Evolutionary conservation across 1,140 invertebrate genomes (phyloP).

Genomic region (Agraylea sexmaculata): DNA sequence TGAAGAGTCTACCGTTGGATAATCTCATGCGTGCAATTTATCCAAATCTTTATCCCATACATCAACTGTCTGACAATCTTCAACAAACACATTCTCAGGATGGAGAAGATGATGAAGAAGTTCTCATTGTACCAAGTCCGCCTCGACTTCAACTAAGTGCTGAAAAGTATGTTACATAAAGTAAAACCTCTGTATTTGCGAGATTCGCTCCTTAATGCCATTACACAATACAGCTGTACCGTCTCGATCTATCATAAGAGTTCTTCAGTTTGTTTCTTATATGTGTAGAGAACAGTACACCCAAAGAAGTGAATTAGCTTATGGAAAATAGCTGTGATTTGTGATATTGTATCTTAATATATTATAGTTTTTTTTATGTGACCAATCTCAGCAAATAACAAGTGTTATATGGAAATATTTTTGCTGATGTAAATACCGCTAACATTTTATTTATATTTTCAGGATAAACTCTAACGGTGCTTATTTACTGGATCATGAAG

Average conservation of each 20-base stretch:
- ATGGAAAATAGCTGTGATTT: too few species aligned
- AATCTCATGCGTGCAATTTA: slow-evolving; percentile 79
- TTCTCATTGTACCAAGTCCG: slow-evolving; percentile 45
- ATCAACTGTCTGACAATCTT: slow-evolving; percentile 44
- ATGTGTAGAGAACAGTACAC: too few species aligned
- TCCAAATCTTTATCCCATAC: slow-evolving; percentile 88
- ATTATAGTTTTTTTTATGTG: too few species aligned
- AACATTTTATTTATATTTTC: slow-evolving; percentile 14
- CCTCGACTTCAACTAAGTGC: slow-evolving; percentile 56
- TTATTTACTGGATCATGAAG: slow-evolving; percentile 83
- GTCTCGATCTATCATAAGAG: too few species aligned
- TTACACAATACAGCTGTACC: too few species aligned
- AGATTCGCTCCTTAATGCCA: too few species aligned
- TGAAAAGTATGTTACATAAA: slow-evolving; percentile 47
- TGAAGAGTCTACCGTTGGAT: slow-evolving; percentile 78
- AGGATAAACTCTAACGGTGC: slow-evolving; percentile 77
- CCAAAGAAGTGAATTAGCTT: too few species aligned
- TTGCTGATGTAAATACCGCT: background rate
- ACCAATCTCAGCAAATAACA: too few species aligned
- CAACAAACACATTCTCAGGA: slow-evolving; percentile 32
- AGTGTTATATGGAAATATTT: slow-evolving; percentile 6
- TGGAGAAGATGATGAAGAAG: slow-evolving; percentile 44
- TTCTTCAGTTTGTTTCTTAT: too few species aligned
- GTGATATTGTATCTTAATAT: too few species aligned
- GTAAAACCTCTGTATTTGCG: too few species aligned